phyloP scores from a whole-genome alignment of 30 jellyfish, hydroid and myxozoan species.

The Turritopsis rubra region DNA sequence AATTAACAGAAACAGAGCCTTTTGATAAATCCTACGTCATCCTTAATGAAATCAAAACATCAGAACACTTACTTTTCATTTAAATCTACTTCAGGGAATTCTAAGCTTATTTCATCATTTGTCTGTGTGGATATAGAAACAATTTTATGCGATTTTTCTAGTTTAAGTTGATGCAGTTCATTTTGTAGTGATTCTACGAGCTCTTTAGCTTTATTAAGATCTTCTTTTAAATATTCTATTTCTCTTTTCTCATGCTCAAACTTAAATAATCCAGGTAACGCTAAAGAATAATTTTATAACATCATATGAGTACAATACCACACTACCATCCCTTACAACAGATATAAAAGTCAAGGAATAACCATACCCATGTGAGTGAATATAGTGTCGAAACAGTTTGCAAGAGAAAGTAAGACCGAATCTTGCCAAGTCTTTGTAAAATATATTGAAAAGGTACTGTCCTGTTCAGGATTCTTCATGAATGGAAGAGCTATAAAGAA shows the following conservation, averaged over 20 bases:
- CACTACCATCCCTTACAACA: neutral
- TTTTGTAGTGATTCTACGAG: conserved; percentile 48
- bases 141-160: conserved; percentile 35
- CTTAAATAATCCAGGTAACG: conserved; percentile 67
- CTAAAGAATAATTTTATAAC: conserved; percentile 17
- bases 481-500: conserved; percentile 66
- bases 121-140: conserved; percentile 55
- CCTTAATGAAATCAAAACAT: neutral
- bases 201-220: conserved; percentile 31
- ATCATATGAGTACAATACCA: conserved; percentile 5
- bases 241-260: conserved; percentile 65
- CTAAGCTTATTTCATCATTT: neutral
- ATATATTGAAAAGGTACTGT: conserved; percentile 60
- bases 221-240: conserved; percentile 47
- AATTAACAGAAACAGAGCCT: neutral
- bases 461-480: conserved; percentile 79
- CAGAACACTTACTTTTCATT: neutral
- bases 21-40: too few relatives aligned
- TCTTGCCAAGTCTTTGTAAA: conserved; percentile 96
- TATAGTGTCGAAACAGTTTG: conserved; percentile 78
- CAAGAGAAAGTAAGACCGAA: conserved; percentile 69
- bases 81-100: neutral
- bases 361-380: conserved; percentile 80
- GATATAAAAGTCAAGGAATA: neutral
- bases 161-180: conserved; percentile 41